phyloP scores from a whole-genome alignment of 2,113 vertebrate genomes.

The Hassar affinis region DNA sequence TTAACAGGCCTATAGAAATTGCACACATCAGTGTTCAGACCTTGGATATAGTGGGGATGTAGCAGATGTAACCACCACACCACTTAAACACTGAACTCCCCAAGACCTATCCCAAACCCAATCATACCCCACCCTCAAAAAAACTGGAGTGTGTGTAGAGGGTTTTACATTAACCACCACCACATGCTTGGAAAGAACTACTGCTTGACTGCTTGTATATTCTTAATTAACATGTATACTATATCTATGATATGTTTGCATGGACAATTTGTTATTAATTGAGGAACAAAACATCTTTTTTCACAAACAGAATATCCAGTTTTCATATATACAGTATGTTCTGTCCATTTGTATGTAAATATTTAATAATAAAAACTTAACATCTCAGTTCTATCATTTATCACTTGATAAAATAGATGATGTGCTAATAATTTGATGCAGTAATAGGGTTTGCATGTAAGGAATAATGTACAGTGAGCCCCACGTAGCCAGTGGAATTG shows the following conservation, averaged over 20 bases:
- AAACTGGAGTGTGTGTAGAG: neutral
- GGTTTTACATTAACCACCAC: neutral
- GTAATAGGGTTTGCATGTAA: neutral
- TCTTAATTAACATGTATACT: neutral
- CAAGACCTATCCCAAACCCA: too few species aligned
- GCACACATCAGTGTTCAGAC: neutral
- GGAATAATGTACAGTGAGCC: too few species aligned
- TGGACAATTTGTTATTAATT: neutral
- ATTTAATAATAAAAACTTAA: neutral
- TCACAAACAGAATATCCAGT: neutral
- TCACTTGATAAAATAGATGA: neutral
- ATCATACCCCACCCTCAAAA: too few species aligned
- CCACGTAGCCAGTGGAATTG: too few species aligned
- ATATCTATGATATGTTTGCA: neutral
- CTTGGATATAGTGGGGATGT: neutral
- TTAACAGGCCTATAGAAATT: neutral
- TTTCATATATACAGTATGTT: neutral
- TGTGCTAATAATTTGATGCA: neutral
- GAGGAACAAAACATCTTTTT: neutral
- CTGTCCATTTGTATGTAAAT: neutral
- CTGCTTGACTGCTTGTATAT: too few species aligned
- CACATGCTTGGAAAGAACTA: neutral
- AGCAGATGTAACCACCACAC: too few species aligned
- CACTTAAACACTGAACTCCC: too few species aligned
- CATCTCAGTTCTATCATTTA: neutral